These are phyloP conservation scores for Anarrhichthys ocellatus DNA, from an alignment of 2,113 vertebrate species.

Conservation along the genomic window DNA sequence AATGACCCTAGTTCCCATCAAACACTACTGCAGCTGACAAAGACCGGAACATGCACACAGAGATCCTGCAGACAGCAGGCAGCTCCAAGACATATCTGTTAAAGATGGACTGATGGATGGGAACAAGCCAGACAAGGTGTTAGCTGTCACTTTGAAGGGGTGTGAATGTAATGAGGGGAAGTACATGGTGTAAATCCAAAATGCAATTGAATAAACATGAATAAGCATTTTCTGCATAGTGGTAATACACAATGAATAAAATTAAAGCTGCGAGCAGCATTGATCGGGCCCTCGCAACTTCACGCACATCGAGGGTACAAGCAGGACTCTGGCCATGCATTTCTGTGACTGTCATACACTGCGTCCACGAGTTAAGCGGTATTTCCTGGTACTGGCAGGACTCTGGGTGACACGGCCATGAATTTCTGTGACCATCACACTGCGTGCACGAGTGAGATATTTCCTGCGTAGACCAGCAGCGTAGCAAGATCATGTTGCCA, in stretches of 20 bases:
- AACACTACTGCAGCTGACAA: background rate
- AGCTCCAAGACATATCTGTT: background rate
- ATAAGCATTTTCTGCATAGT: background rate
- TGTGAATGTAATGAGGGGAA: constrained; percentile 2
- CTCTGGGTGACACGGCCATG: no score
- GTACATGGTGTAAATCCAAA: background rate
- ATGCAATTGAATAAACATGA: background rate
- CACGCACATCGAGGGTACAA: no score
- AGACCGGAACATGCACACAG: background rate
- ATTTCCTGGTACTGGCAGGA: no score
- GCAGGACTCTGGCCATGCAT: no score
- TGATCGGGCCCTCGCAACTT: no score
- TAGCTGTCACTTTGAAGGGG: constrained; percentile 12
- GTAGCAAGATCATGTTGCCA: no score
- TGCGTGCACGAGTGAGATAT: no score
- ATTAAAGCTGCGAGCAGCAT: no score
- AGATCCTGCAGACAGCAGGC: background rate
- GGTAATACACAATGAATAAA: background rate
- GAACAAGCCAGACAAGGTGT: constrained; percentile 15
- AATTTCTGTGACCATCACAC: no score
- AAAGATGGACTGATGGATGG: constrained; percentile 13
- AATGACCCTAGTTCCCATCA: background rate
- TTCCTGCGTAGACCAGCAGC: no score
- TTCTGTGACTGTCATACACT: no score
- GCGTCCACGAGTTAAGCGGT: no score